phyloP scores from a whole-genome alignment of 2,888 invertebrate genomes.

The Diarsia brunnea region DNA sequence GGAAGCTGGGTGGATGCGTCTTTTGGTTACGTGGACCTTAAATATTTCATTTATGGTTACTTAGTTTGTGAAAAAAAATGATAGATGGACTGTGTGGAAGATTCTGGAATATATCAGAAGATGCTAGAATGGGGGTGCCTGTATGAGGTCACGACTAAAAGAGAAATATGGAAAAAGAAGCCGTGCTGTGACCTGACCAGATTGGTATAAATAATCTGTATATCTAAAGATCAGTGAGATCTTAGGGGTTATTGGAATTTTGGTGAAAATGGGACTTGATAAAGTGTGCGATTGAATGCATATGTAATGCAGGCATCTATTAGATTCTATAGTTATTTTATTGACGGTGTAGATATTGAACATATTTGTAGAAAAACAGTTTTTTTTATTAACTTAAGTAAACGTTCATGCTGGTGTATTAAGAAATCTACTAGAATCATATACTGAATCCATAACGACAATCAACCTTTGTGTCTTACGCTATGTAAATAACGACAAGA shows the following conservation, averaged over 20 bases:
- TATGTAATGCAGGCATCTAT: neutral
- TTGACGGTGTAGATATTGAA: too few species aligned
- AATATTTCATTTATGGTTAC: neutral
- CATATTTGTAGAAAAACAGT: too few species aligned
- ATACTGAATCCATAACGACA: neutral
- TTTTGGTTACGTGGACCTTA: neutral
- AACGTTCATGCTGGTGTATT: too few species aligned
- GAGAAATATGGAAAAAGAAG: neutral
- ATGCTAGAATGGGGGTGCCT: too few species aligned
- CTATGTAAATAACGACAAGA: neutral
- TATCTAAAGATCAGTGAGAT: neutral
- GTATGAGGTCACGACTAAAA: neutral
- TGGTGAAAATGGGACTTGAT: neutral
- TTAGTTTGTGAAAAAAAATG: neutral
- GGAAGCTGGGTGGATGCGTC: constrained; percentile 38
- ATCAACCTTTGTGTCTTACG: neutral
- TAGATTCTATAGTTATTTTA: too few species aligned
- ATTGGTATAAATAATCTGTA: neutral
- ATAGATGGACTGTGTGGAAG: neutral
- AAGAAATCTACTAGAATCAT: neutral
- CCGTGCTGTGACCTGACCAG: neutral
- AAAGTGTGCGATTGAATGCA: too few species aligned
- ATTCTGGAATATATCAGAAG: too few species aligned
- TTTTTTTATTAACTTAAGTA: too few species aligned
- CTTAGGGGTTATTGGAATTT: neutral